phyloP scores from a whole-genome alignment of 2,113 vertebrate genomes.

The human (Homo sapiens) region DNA sequence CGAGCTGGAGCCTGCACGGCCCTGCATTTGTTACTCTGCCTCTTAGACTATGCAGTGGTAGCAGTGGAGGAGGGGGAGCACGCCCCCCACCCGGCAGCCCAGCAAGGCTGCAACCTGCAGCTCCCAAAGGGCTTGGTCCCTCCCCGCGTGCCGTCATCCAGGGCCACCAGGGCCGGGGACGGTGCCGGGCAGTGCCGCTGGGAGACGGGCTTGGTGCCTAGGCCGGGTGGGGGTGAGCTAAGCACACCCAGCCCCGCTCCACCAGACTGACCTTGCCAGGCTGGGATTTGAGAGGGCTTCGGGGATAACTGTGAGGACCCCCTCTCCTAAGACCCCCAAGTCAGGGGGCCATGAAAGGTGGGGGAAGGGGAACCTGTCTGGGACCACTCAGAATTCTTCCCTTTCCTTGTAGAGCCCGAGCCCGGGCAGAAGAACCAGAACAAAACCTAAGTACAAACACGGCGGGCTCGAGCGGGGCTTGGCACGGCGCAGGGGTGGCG shows the following conservation, averaged over 20 bases:
- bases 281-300: accelerated
- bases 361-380: too few relatives aligned
- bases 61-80: too few relatives aligned
- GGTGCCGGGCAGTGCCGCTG: not conserved
- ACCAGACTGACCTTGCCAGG: not conserved
- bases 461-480: too few relatives aligned
- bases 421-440: not conserved
- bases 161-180: not conserved
- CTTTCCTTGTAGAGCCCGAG: not conserved
- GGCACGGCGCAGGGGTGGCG: not conserved
- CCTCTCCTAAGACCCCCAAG: not conserved
- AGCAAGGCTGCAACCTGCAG: accelerated
- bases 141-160: not conserved
- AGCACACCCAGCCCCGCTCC: not conserved
- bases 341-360: not conserved
- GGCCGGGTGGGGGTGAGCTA: not conserved
- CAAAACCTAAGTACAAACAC: not conserved
- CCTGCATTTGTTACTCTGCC: not conserved
- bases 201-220: not conserved
- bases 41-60: too few relatives aligned
- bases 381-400: not conserved
- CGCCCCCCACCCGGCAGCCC: accelerated
- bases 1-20: too few relatives aligned
- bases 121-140: not conserved
- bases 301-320: not conserved